Evolutionary conservation across 2,113 vertebrate genomes (phyloP).

Genomic region (Seriola quinqueradiata): DNA sequence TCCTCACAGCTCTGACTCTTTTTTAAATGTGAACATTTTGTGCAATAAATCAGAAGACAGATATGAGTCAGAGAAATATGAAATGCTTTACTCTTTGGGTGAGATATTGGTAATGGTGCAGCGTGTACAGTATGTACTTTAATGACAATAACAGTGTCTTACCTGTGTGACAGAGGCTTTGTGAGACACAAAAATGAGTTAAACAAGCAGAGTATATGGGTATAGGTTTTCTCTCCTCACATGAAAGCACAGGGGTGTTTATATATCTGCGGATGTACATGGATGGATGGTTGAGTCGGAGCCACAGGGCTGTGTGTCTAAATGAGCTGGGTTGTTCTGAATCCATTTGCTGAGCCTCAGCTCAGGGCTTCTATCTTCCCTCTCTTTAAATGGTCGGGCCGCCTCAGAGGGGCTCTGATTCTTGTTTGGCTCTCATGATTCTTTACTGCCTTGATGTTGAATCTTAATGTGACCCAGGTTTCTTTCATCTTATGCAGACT

Average conservation of each 20-base stretch:
- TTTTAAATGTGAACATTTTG: no score
- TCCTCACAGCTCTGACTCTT: neutral
- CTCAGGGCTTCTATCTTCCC: conserved; percentile 18
- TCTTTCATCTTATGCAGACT: neutral
- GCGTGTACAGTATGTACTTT: neutral
- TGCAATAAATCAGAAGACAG: no score
- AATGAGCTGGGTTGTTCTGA: conserved; percentile 14
- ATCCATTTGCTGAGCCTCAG: conserved; percentile 13
- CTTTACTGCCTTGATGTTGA: neutral
- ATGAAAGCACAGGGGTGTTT: neutral
- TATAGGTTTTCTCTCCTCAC: neutral
- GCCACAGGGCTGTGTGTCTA: neutral
- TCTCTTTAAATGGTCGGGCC: conserved; percentile 25
- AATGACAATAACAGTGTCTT: no score
- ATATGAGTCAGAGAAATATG: neutral
- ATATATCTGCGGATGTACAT: neutral
- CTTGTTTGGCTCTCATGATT: neutral
- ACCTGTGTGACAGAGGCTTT: neutral
- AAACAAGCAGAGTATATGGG: neutral
- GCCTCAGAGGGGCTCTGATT: neutral
- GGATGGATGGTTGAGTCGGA: neutral
- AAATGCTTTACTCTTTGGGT: neutral
- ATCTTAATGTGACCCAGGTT: neutral
- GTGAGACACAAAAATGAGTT: neutral
- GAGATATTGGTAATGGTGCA: neutral